phyloP scores from a whole-genome alignment of 2,888 invertebrate species.

The Drosophila vallismaia region DNA sequence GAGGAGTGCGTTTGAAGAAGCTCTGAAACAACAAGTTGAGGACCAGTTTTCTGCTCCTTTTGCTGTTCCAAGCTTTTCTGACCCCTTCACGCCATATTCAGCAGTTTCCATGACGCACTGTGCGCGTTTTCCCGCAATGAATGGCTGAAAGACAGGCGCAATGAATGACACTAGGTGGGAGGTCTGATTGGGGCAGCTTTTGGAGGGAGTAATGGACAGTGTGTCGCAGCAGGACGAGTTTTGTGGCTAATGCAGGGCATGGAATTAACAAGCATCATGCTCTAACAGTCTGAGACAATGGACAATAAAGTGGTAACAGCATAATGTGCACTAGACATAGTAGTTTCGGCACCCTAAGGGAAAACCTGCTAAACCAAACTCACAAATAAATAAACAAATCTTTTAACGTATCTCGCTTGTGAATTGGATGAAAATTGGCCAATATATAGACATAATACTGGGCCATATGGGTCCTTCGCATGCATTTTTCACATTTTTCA shows the following conservation, averaged over 20 bases:
- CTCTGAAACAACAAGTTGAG: constrained; percentile 37
- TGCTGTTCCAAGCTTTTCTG: constrained; percentile 6
- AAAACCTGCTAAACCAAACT: neutral
- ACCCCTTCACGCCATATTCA: constrained; percentile 19
- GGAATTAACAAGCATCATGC: constrained; percentile 39
- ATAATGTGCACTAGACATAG: constrained; percentile 2
- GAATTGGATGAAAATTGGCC: too few relatives aligned
- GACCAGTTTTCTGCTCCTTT: constrained; percentile 9
- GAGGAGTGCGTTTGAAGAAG: constrained; percentile 32
- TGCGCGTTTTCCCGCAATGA: constrained; percentile 36
- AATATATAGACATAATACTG: too few relatives aligned
- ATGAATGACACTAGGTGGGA: constrained; percentile 41
- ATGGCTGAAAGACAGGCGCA: constrained; percentile 44
- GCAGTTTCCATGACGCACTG: constrained; percentile 30
- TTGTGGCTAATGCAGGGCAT: constrained; percentile 60
- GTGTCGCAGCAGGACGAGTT: constrained; percentile 7
- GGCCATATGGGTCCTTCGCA: too few relatives aligned
- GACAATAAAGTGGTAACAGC: constrained; percentile 22
- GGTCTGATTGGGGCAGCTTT: constrained; percentile 16
- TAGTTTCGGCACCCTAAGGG: neutral
- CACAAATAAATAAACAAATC: neutral
- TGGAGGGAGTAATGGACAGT: constrained; percentile 42
- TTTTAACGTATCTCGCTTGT: too few relatives aligned
- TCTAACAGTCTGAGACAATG: constrained; percentile 35
- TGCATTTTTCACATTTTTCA: too few relatives aligned